Conservation (phyloP, 2,797 vertebrate genomes). For the Poliocrania exsul region DNA sequence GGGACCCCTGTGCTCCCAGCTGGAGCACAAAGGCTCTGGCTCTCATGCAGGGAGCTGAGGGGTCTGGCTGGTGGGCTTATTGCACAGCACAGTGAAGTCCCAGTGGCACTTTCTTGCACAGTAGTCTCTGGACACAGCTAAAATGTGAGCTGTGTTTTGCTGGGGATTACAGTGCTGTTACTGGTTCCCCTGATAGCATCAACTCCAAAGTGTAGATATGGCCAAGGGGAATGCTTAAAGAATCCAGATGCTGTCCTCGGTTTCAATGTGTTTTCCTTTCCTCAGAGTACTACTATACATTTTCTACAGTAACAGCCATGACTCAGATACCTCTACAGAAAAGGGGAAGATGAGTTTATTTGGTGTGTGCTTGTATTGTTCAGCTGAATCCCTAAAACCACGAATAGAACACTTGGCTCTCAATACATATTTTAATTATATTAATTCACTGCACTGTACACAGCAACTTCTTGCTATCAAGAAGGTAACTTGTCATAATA, state of each 20-base stretch:
- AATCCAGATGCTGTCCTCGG: background rate
- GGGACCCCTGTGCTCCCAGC: background rate
- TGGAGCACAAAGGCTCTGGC: background rate
- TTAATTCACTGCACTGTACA: background rate
- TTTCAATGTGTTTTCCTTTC: conserved; percentile 7
- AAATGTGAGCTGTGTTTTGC: background rate
- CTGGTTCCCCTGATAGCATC: background rate
- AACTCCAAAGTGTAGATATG: background rate
- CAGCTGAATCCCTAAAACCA: background rate
- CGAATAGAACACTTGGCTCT: background rate
- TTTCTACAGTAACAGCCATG: background rate
- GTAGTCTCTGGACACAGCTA: background rate
- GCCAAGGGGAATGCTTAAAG: background rate
- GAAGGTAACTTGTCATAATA: background rate
- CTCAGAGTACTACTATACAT: background rate
- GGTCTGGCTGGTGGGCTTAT: background rate
- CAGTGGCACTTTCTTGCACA: background rate
- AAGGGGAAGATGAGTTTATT: background rate
- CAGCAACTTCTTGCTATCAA: background rate
- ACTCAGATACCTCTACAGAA: background rate
- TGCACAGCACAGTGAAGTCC: accelerated
- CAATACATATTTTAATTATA: background rate
- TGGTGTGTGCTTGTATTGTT: background rate
- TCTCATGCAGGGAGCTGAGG: accelerated
- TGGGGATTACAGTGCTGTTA: conserved; percentile 11